Conservation (phyloP, 2,113 vertebrate species). For the Haemorhous mexicanus region DNA sequence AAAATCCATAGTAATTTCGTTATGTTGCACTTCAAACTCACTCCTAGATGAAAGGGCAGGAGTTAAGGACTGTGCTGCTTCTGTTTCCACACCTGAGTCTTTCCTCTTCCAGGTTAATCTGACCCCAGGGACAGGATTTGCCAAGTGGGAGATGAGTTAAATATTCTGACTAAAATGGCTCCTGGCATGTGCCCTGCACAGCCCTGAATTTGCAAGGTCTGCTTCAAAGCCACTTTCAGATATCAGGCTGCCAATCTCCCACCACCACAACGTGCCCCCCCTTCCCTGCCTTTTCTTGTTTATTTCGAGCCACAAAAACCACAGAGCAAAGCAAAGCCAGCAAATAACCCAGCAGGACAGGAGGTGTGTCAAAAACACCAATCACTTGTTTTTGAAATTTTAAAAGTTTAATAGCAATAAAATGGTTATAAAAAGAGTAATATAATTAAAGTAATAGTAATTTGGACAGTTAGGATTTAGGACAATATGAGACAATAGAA, state of each 20-base stretch:
- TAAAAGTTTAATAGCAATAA: no score
- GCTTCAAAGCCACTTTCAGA: neutral
- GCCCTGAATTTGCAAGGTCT: neutral
- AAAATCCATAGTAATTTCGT: neutral
- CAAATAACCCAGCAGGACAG: slow-evolving; percentile 38
- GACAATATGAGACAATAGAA: no score
- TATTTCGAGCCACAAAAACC: neutral
- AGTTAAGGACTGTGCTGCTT: neutral
- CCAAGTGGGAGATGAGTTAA: neutral
- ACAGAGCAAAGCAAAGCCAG: neutral
- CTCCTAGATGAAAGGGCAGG: neutral
- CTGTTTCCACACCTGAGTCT: neutral
- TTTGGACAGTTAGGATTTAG: no score
- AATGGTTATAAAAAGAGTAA: no score
- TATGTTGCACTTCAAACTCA: neutral
- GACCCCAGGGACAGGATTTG: neutral
- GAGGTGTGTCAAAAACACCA: neutral
- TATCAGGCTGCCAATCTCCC: neutral
- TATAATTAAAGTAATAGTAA: no score
- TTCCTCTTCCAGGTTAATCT: neutral
- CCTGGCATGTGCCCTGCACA: neutral
- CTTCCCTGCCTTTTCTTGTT: neutral
- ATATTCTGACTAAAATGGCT: neutral
- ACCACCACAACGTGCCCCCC: neutral
- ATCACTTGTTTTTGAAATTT: no score